Base-by-base conservation (phyloP, 2,888 invertebrate genomes). In the Digitonthophagus gazella region DNA sequence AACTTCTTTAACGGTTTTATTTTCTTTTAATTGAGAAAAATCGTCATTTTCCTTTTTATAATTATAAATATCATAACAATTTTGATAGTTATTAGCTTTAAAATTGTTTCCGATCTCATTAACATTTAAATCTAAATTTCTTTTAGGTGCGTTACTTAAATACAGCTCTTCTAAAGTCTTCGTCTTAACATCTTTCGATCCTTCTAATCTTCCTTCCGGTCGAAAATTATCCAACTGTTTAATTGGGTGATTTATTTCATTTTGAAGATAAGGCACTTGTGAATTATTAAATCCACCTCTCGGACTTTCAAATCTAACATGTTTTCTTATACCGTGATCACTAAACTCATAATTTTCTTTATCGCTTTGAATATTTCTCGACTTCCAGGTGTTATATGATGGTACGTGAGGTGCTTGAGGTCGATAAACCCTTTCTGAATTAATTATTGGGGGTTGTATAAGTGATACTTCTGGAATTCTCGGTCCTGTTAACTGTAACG, bases 101-200 rank as follows among this genome's bases (percentile, higher is more conserved):
- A n/a, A n/a, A n/a, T n/a, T n/a, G n/a, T n/a, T n/a, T n/a, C n/a
- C n/a, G n/a, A n/a, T n/a, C n/a, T n/a, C 81, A 66, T 82, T 77
- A 22, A 82, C 70, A 74, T 82, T 83, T 67, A 83, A 77, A 75
- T 83, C 83, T 66, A 83, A 74, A 57, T 80, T 76, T 67, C 80
- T 74, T 72, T 79, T 82, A 18, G 83, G 83, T 28, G 83, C 76
- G 72, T 82, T 82, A 8, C 80, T 80, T 79, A 82, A 78, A 72
- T 83, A 82, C 65, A 82, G 78, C 74, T 82, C 77, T 69, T 81
- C 78, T 74, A 83, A 82, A 55, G 75, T 77, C 70, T 76, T 76
- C 0, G 71, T n/a, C 57, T 68, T 19, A 8, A 14, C 18, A 15
- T 44, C 15, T 16, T 54, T 44, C 0, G 72, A 15, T 71, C 74